Percentiles rank a stretch among this genome's conserved stretches.
Evolutionary conservation across 1,140 invertebrate species (phyloP).

Genomic region (Colletes gigas): DNA sequence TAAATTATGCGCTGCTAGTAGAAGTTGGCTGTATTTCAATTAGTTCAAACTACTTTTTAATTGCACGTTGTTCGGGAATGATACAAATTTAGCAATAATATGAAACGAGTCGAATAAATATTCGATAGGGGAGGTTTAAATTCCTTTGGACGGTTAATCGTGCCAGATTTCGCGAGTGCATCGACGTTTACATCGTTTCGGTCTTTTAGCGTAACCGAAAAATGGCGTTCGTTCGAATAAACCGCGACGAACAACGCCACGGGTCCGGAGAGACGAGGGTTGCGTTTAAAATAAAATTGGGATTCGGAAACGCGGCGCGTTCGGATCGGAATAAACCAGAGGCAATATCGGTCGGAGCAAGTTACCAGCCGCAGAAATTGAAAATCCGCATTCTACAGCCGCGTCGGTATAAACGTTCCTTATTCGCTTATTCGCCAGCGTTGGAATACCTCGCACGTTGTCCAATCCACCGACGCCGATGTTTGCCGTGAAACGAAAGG

Average conservation of each 20-base stretch:
- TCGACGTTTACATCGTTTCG: too few relatives aligned
- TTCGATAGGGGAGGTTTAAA: too few relatives aligned
- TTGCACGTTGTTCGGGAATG: too few relatives aligned
- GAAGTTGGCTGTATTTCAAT: too few relatives aligned
- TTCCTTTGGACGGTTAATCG: too few relatives aligned
- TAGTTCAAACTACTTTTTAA: too few relatives aligned
- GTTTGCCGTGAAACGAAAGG: slow-evolving; percentile 40
- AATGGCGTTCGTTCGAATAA: slow-evolving; percentile 4
- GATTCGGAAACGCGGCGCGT: background rate
- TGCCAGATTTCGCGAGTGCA: too few relatives aligned
- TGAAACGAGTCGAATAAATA: too few relatives aligned
- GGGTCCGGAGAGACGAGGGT: background rate
- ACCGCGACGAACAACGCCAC: too few relatives aligned
- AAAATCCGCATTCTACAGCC: slow-evolving; percentile 38
- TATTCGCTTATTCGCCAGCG: slow-evolving; percentile 28
- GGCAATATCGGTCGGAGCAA: slow-evolving; percentile 36
- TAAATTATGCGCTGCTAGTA: too few relatives aligned
- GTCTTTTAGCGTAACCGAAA: background rate
- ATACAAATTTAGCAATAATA: too few relatives aligned
- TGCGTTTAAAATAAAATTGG: background rate
- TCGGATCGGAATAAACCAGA: slow-evolving; percentile 12
- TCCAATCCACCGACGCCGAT: slow-evolving; percentile 35
- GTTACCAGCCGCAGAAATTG: slow-evolving; percentile 14
- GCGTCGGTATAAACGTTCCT: slow-evolving; percentile 39
- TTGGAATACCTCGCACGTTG: slow-evolving; percentile 51